phyloP scores from a whole-genome alignment of 1,140 invertebrate species.

The Bombus consobrinus region DNA sequence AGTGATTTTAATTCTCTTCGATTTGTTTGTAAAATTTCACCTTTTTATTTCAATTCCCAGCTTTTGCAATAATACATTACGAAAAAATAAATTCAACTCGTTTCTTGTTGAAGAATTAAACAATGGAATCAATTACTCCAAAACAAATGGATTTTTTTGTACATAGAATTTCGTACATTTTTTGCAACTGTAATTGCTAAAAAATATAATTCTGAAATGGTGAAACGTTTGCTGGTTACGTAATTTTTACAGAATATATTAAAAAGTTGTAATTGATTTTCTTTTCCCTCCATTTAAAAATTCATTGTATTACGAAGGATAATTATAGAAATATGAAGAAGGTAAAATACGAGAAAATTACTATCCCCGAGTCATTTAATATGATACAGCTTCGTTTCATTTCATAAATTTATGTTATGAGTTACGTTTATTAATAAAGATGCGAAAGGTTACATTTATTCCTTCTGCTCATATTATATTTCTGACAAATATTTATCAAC shows the following conservation, averaged over 20 bases:
- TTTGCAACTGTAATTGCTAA: too few species aligned
- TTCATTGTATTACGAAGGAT: not conserved
- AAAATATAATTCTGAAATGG: slow-evolving; percentile 1
- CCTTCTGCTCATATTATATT: not conserved
- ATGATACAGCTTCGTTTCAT: not conserved
- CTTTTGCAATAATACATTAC: not conserved
- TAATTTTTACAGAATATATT: not conserved
- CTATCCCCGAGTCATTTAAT: not conserved
- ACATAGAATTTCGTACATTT: not conserved
- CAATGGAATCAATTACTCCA: not conserved
- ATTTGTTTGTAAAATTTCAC: too few species aligned
- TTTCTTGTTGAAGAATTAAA: not conserved
- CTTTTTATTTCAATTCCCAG: not conserved
- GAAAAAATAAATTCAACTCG: not conserved
- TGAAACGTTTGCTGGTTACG: not conserved
- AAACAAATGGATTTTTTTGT: not conserved
- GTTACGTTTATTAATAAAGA: not conserved
- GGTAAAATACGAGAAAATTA: not conserved
- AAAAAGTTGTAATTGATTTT: not conserved
- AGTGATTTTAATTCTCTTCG: not conserved
- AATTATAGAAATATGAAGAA: slow-evolving; percentile 8
- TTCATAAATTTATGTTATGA: not conserved
- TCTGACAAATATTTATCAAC: not conserved
- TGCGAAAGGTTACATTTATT: too few species aligned
- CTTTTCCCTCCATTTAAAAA: not conserved